Percentiles rank a stretch among this genome's conserved stretches.
Evolutionary conservation across 2,888 invertebrate species (phyloP).

Genomic region (Dromius quadrimaculatus): DNA sequence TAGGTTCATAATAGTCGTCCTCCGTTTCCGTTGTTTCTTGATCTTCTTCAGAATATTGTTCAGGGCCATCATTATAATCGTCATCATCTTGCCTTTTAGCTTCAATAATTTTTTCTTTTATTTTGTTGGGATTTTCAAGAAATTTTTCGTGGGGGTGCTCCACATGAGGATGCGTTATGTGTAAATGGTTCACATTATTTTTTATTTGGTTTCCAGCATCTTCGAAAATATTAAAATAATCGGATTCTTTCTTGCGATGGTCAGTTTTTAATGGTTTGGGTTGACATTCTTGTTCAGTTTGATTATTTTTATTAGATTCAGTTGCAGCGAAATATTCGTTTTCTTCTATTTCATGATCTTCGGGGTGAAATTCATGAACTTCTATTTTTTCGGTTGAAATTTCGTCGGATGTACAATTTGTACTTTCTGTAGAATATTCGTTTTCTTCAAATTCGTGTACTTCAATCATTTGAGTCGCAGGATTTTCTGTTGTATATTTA

Average conservation of each 20-base stretch:
- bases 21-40: too few species aligned
- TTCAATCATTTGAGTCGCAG: not conserved
- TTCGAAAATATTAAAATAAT: too few species aligned
- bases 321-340: not conserved
- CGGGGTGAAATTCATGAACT: constrained; percentile 7
- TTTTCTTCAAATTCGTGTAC: not conserved
- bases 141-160: too few species aligned
- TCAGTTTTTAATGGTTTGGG: too few species aligned
- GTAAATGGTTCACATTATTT: too few species aligned
- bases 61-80: not conserved
- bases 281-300: too few species aligned
- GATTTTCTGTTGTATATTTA: not conserved
- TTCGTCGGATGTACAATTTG: not conserved
- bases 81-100: not conserved
- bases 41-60: not conserved
- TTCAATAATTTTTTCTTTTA: too few species aligned
- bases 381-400: not conserved
- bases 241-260: too few species aligned
- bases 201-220: too few species aligned
- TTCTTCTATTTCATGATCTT: constrained; percentile 18
- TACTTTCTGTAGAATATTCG: not conserved
- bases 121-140: too few species aligned
- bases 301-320: constrained; percentile 5
- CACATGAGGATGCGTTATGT: too few species aligned
- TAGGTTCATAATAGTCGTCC: constrained; percentile 6